Evolutionary conservation across 2,797 vertebrate species (phyloP).

Genomic region (Discoglossus pictus): DNA sequence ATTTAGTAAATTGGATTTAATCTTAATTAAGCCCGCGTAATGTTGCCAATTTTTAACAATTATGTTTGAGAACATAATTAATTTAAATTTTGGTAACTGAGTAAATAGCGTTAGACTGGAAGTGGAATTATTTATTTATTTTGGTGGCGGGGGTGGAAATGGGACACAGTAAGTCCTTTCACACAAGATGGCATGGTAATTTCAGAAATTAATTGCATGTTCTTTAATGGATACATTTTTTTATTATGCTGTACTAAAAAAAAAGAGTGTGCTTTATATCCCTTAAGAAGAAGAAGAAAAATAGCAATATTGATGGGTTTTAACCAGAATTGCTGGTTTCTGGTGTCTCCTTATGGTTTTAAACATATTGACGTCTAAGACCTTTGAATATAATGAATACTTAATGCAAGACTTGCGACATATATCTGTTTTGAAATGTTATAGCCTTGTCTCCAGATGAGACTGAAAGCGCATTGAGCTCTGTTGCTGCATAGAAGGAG

Average conservation of each 20-base stretch:
- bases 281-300: no score
- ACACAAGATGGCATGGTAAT: no score
- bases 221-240: neutral
- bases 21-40: slow-evolving; percentile 85
- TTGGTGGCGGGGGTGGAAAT: neutral
- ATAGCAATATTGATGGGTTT: no score
- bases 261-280: no score
- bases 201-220: no score
- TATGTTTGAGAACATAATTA: slow-evolving; percentile 87
- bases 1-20: slow-evolving; percentile 86
- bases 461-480: neutral
- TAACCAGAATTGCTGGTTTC: no score
- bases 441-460: neutral
- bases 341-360: no score
- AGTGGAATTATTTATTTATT: slow-evolving; percentile 63
- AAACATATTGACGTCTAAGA: no score
- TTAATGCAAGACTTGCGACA: no score
- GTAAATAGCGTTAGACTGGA: slow-evolving; percentile 78
- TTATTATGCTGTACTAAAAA: neutral
- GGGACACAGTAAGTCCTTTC: no score
- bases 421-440: neutral
- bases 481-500: neutral
- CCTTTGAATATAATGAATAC: no score
- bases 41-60: slow-evolving; percentile 86
- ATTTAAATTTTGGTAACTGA: slow-evolving; percentile 85